Conservation (phyloP, 2,888 invertebrate genomes). For the Dolichopus griseipennis region DNA sequence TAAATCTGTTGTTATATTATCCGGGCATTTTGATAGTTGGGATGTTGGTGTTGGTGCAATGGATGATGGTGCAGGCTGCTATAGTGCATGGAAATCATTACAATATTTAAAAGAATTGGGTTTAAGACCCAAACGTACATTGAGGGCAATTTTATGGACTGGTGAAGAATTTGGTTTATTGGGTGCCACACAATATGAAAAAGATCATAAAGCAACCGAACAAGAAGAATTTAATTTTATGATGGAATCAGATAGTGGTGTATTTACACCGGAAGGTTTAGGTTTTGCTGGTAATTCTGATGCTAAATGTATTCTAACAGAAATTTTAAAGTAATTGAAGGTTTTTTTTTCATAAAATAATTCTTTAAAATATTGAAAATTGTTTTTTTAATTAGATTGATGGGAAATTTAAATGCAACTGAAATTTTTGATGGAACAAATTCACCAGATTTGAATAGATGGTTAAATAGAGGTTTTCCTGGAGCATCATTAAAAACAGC, state of each 20-base stretch:
- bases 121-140: slow-evolving; percentile 59
- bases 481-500: slow-evolving; percentile 58
- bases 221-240: slow-evolving; percentile 59
- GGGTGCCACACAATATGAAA: slow-evolving; percentile 58
- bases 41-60: slow-evolving; percentile 80
- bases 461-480: slow-evolving; percentile 58
- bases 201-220: slow-evolving; percentile 35
- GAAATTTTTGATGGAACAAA: slow-evolving; percentile 45
- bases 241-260: slow-evolving; percentile 77
- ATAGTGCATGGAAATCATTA: slow-evolving; percentile 68
- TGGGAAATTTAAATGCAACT: slow-evolving; percentile 60
- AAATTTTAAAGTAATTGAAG: slow-evolving; percentile 49
- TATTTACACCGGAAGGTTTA: slow-evolving; percentile 58
- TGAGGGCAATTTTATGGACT: slow-evolving; percentile 71
- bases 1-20: slow-evolving; percentile 56
- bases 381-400: slow-evolving; percentile 34
- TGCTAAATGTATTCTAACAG: slow-evolving; percentile 58
- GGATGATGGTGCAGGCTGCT: slow-evolving; percentile 77
- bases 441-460: slow-evolving; percentile 59
- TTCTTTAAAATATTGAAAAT: too few relatives aligned
- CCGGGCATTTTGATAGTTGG: slow-evolving; percentile 82
- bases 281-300: slow-evolving; percentile 52
- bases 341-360: too few relatives aligned
- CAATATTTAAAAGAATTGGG: slow-evolving; percentile 56
- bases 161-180: slow-evolving; percentile 65